Evolutionary conservation across 2,797 vertebrate species (phyloP).

Genomic region (Gymnopithys bicolor): DNA sequence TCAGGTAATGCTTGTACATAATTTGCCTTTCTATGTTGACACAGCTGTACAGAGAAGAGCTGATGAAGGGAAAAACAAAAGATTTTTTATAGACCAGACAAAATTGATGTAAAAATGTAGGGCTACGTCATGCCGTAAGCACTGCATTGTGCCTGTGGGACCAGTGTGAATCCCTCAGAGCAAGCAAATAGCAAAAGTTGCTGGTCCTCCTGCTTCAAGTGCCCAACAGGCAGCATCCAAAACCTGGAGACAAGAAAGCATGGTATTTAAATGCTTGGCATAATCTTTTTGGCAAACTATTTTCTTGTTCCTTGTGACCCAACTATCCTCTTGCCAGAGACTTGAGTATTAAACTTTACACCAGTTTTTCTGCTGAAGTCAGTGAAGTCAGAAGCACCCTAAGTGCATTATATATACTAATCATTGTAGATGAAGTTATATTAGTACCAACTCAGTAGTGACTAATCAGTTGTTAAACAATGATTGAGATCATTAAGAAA

Average conservation of each 20-base stretch:
- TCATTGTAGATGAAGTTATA: not conserved
- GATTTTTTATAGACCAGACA: not conserved
- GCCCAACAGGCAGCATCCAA: not conserved
- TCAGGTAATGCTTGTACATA: not conserved
- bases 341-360: not conserved
- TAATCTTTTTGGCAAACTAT: rapidly evolving
- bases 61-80: not conserved
- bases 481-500: not conserved
- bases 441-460: not conserved
- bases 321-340: not conserved
- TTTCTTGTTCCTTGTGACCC: not conserved
- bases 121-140: not conserved
- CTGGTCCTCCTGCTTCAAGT: not conserved
- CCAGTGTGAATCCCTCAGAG: not conserved
- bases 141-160: not conserved
- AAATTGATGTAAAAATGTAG: not conserved
- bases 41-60: not conserved
- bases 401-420: not conserved
- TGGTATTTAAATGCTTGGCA: not conserved
- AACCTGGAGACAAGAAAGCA: not conserved
- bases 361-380: not conserved
- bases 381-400: not conserved
- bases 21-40: not conserved
- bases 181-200: rapidly evolving
- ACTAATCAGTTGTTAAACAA: not conserved